Base-by-base conservation (phyloP, 2,888 invertebrate genomes). In the Teleogryllus oceanicus region DNA sequence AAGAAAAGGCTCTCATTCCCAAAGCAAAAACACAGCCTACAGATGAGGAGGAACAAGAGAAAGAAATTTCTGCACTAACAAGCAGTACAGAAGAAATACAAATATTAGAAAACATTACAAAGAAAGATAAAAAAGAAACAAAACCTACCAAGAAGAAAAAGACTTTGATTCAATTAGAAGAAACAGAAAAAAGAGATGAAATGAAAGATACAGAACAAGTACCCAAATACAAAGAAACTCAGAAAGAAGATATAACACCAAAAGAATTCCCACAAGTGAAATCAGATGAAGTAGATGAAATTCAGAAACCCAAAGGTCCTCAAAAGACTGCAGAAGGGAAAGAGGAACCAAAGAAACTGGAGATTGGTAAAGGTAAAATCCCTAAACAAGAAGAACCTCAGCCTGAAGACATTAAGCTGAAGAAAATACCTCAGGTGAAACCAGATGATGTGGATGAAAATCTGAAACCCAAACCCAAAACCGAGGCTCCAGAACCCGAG, bases 11-110 rank as follows among this genome's bases (percentile, higher is more conserved):
- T 10, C 82, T 84, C 50, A 85, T 87, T 50, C 85, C 86, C 50
- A 83, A 87, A 82, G 83, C 85, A n/a, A 84, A 84, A 79, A 90
- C 90, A 79, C 83, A 90, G 21, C 90, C 90, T 83, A 90, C 91
- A 84, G 90, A 89, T 84, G 94, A 93, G 37, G 5, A 37, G 37
- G 37, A 37, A 37, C 37, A 37, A 5, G 8, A 1, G 8, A 37
- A 37, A 37, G 37, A 37, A 37, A 37, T 37, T 37, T 8, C 37
- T 50, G 90, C 92, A 83, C 85, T 94, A 74, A 94, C 94, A 0
- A 90, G 93, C 84, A 93, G 92, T 85, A 88, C 92, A 12, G 90
- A 92, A 86, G 94, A 94, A 86, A 93, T 93, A 37, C 37, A 37
- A 37, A 37, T 1, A 37, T 37, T 37, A 82, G 50, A 80, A 83